Percentiles rank a stretch among this genome's conserved stretches.
Evolutionary conservation across 2,797 vertebrate genomes (phyloP).

Genomic region (Oophaga sylvatica): DNA sequence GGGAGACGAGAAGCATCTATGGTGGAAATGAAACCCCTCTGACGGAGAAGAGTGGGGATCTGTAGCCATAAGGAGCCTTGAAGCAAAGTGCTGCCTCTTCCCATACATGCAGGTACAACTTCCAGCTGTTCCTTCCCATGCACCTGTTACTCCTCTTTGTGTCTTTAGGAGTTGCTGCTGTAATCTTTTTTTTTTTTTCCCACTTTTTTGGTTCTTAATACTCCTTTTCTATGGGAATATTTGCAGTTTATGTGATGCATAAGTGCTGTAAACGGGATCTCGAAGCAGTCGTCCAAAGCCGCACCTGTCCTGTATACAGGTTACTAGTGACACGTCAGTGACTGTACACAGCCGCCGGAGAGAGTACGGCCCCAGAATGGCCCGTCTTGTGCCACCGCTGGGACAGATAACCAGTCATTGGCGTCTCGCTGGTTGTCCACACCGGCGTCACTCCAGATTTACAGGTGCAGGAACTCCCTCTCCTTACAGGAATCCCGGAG

Average conservation of each 20-base stretch:
- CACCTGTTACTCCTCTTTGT: neutral
- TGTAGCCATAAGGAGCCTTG: neutral
- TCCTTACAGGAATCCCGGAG: neutral
- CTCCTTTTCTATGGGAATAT: neutral
- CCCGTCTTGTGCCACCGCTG: neutral
- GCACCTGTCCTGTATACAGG: slow-evolving; percentile 41
- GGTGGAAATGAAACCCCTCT: neutral
- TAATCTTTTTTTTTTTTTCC: neutral
- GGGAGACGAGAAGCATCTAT: neutral
- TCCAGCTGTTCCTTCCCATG: slow-evolving; percentile 7
- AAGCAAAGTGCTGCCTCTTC: neutral
- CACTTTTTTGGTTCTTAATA: neutral
- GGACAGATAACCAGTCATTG: neutral
- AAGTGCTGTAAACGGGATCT: neutral
- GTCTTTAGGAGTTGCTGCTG: neutral
- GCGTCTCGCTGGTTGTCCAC: neutral
- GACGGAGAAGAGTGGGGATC: neutral
- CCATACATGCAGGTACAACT: neutral
- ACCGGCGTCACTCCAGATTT: neutral
- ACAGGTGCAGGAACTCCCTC: neutral
- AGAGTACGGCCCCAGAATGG: neutral
- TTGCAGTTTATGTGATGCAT: neutral
- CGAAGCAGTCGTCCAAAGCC: neutral
- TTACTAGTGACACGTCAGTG: slow-evolving; percentile 53
- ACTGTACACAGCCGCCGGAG: neutral